Conservation (phyloP, 2,797 vertebrate genomes). For the Coracias cyanogaster region DNA sequence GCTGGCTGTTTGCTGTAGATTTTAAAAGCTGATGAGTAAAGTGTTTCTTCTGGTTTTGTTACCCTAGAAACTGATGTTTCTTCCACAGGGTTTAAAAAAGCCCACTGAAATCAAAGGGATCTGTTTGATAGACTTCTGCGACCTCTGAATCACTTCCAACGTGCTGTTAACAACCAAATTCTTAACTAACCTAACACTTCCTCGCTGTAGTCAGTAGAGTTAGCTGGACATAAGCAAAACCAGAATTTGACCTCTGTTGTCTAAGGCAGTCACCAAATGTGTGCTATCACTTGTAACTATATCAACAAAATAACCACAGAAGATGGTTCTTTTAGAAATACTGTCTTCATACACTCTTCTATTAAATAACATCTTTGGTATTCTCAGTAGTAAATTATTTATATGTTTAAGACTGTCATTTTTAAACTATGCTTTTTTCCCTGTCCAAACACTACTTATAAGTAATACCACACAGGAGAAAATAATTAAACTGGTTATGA, state of each 20-base stretch:
- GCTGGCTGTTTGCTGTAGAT: background rate
- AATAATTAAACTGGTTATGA: conserved; percentile 37
- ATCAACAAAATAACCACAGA: conserved; percentile 50
- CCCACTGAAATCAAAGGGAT: conserved; percentile 36
- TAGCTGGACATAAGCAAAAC: conserved; percentile 10
- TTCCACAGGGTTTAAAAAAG: conserved; percentile 34
- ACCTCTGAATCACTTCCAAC: conserved; percentile 54
- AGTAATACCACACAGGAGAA: conserved; percentile 56
- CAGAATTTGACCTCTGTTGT: background rate
- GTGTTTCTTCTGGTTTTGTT: conserved; percentile 42
- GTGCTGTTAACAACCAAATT: conserved; percentile 45
- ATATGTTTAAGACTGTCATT: conserved; percentile 49
- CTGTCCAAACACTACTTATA: conserved; percentile 40
- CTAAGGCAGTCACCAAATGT: conserved; percentile 6
- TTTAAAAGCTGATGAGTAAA: conserved; percentile 20
- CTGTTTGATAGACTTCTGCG: conserved; percentile 43
- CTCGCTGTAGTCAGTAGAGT: background rate
- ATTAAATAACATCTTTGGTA: conserved; percentile 55
- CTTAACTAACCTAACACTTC: conserved; percentile 43
- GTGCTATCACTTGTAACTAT: conserved; percentile 29
- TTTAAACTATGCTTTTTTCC: conserved; percentile 58
- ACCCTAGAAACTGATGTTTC: conserved; percentile 49
- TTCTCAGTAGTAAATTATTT: conserved; percentile 63
- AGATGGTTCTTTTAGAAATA: background rate
- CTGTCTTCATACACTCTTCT: background rate